Base-by-base conservation (phyloP, 2,888 invertebrate genomes). In the Achlya flavicornis region DNA sequence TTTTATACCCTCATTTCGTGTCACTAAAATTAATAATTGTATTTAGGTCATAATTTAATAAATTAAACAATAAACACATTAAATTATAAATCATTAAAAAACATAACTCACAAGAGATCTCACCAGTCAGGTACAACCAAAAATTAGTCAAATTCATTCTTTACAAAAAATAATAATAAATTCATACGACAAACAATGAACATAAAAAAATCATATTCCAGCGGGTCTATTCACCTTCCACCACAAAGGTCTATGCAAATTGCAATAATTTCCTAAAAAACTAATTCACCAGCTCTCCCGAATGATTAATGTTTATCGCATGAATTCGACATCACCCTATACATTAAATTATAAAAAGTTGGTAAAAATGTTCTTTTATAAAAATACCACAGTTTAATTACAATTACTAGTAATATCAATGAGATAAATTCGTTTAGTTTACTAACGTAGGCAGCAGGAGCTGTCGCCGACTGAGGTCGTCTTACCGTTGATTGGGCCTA, bases 401-500 rank as follows among this genome's bases (percentile, higher is more conserved):
- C 64, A 66, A 66, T 62, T 63, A 68, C 69, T 78, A 79, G 63
- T 78, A 84, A 83, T 80, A 81, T 81, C 78, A 83, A 73, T 81
- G 79, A 81, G 77, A 79, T 83, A 82, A 83, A 85, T 85, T 86
- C 83, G 79, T 82, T 73, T 72, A 61, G 68, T 78, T 84, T 86
- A 86, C 74, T 80, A 88, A 63, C 92, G 91, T 33, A 87, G 83
- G 75, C 96, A 96, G 82, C 95, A 96, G 63, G 94, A 95, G 66
- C 94, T 93, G 78, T 96, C 96, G 64, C 95, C 95, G 53, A 96
- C 95, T 10, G 96, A 94, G 61, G 96, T 95, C 19, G 96, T 96
- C 83, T 96, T 95, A 48, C 96, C 96, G 78, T 96, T 96, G 76
- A 96, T 95, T 57, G 95, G 95, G 38, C 96, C 96, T 78, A 95